Evolutionary conservation across 2,113 vertebrate species (phyloP), one percentile per base, ranked within the genome.

Genomic region (Merops nubicus): DNA sequence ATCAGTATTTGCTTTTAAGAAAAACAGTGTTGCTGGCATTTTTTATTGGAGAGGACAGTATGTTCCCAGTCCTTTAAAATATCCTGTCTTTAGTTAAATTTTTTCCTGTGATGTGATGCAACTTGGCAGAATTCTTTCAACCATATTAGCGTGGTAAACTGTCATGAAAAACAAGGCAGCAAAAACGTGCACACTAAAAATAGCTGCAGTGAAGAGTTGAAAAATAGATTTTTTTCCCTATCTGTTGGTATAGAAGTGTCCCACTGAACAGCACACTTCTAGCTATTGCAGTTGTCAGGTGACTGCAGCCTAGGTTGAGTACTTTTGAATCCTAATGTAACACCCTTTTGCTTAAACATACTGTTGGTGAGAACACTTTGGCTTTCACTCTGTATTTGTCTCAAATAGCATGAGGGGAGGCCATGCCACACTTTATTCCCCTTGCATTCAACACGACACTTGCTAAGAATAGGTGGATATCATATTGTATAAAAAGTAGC

Each of bases 391-490:
- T 29, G 56, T 50, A 15, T 76, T 88, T 72, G 73, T 81, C 91
- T 93, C 36, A 97, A 91, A 79, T 54, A 91, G 97, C 59, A 57
- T 28, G 64, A 93, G 62, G 84, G 91, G 47, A 63, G 86, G 69
- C 43, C 51, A 38, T 62, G 76, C 88, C 31, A 2, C 53, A 4
- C 56, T 78, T 86, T 33, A 83, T 95, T 95, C 78, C 42, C 22
- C 90, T 83, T 72, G 54, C 12, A 16, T 88, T 93, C 63, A 65
- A 48, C 2, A 38, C 1, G 4, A 25, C 1, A 15, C 60, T 91
- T 82, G 79, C 94, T 97, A 94, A 96, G 91, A 93, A 94, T 89
- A 93, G 94, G 84, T 22, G 26, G 74, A 26, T 91, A 85, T 97
- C 60, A 80, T 50, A 78, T 88, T 84, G 74, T 94, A 89, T 54